phyloP scores from a whole-genome alignment of 1,140 invertebrate species.

The Ectropis grisescens region DNA sequence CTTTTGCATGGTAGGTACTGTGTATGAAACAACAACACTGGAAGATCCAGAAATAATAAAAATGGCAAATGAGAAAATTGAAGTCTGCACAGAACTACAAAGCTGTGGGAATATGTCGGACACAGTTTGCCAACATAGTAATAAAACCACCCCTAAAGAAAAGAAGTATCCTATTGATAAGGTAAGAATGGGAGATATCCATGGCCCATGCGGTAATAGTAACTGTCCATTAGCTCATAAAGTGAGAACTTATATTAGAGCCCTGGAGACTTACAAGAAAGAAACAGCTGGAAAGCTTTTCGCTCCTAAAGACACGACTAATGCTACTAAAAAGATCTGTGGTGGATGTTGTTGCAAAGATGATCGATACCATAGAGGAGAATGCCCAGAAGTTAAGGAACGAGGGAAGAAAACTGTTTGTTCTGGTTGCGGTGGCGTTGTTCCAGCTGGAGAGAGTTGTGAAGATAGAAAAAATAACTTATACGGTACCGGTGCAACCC shows the following conservation, averaged over 20 bases:
- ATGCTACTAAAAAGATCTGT: conserved; percentile 36
- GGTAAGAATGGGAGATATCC: conserved; percentile 58
- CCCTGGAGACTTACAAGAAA: conserved; percentile 47
- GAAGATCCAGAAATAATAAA: conserved; percentile 44
- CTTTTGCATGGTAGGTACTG: conserved; percentile 53
- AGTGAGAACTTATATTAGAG: conserved; percentile 51
- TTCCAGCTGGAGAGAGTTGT: conserved; percentile 35
- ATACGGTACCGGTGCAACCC: conserved; percentile 29
- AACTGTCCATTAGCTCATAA: conserved; percentile 56
- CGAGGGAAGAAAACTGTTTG: conserved; percentile 29
- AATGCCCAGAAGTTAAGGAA: conserved; percentile 26
- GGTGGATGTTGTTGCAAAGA: conserved; percentile 56
- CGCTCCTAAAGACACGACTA: conserved; percentile 24
- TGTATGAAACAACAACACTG: conserved; percentile 54
- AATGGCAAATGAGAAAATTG: conserved; percentile 34
- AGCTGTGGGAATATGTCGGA: conserved; percentile 32
- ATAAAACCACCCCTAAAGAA: conserved; percentile 11
- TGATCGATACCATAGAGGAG: conserved; percentile 47
- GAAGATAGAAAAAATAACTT: conserved; percentile 34
- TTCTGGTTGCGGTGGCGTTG: conserved; percentile 36
- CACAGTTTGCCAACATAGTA: conserved; percentile 22
- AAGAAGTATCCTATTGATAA: conserved; percentile 47
- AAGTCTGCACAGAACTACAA: conserved; percentile 51
- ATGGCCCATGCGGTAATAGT: conserved; percentile 51
- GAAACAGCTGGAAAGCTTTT: conserved; percentile 23